A percentile compares a stretch with the other conserved stretches of the same genome.
Evolutionary conservation across 2,888 invertebrate genomes (phyloP).

Genomic region (Priocnemis perturbator): DNA sequence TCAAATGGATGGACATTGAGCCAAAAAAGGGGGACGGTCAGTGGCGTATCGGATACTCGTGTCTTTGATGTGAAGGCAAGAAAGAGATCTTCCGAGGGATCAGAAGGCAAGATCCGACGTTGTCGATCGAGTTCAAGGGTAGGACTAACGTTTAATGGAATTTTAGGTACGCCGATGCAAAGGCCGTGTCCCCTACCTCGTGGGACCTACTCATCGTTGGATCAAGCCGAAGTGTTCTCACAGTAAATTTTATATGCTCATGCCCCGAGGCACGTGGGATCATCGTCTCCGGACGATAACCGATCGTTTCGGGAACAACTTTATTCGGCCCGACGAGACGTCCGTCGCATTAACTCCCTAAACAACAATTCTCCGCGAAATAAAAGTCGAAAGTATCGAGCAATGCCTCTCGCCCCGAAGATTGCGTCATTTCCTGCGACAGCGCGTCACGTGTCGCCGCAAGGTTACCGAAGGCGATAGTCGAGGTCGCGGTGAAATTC

Average conservation of each 20-base stretch:
- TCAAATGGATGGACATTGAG: conserved; percentile 55
- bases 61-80: conserved; percentile 50
- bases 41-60: conserved; percentile 23
- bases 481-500: conserved; percentile 40
- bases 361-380: no score
- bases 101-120: conserved; percentile 15
- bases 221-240: background rate
- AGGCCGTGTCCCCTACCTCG: conserved; percentile 34
- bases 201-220: conserved; percentile 23
- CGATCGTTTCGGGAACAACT: no score
- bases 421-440: conserved; percentile 37
- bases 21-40: conserved; percentile 37
- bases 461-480: conserved; percentile 41
- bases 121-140: conserved; percentile 25
- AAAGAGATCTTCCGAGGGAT: conserved; percentile 26
- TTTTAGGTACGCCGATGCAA: conserved; percentile 34
- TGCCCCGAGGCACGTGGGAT: no score
- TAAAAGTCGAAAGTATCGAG: no score
- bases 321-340: no score
- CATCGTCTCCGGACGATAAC: no score
- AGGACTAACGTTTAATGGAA: conserved; percentile 39
- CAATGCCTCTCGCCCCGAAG: no score
- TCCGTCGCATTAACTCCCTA: no score
- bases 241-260: background rate
- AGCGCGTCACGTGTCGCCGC: conserved; percentile 17